A percentile compares a stretch with the other conserved stretches of the same genome.
Evolutionary conservation across 2,797 vertebrate species (phyloP).

Genomic region (Malurus leucopterus): DNA sequence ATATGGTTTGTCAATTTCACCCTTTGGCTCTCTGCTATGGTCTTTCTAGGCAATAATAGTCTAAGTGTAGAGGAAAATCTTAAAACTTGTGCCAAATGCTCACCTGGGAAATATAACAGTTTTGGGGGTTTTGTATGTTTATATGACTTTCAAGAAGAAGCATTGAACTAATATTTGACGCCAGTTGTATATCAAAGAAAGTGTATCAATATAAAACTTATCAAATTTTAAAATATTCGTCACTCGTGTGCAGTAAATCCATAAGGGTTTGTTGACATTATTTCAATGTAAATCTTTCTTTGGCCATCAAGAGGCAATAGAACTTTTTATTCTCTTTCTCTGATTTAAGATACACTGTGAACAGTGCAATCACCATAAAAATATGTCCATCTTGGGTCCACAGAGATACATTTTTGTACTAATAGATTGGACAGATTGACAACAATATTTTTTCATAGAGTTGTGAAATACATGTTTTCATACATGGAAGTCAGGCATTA

Average conservation of each 20-base stretch:
- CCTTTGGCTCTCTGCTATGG: neutral
- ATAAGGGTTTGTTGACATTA: neutral
- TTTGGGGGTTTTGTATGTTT: neutral
- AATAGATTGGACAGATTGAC: neutral
- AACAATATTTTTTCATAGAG: neutral
- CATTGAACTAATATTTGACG: neutral
- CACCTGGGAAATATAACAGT: neutral
- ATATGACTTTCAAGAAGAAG: neutral
- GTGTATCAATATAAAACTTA: neutral
- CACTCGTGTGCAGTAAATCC: neutral
- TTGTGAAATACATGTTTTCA: neutral
- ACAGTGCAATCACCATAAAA: neutral
- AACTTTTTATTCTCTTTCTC: neutral
- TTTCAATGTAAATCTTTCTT: neutral
- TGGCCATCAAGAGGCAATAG: neutral
- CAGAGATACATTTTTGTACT: neutral
- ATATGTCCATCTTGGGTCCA: neutral
- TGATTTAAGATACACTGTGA: neutral
- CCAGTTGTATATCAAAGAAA: neutral
- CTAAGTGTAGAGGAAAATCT: neutral
- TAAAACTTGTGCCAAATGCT: neutral
- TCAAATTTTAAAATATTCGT: neutral
- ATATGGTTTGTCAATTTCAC: neutral
- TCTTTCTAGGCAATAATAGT: neutral
- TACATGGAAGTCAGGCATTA: neutral